Evolutionary conservation across 2,797 vertebrate genomes (phyloP).

Genomic region (Pristis pectinata): DNA sequence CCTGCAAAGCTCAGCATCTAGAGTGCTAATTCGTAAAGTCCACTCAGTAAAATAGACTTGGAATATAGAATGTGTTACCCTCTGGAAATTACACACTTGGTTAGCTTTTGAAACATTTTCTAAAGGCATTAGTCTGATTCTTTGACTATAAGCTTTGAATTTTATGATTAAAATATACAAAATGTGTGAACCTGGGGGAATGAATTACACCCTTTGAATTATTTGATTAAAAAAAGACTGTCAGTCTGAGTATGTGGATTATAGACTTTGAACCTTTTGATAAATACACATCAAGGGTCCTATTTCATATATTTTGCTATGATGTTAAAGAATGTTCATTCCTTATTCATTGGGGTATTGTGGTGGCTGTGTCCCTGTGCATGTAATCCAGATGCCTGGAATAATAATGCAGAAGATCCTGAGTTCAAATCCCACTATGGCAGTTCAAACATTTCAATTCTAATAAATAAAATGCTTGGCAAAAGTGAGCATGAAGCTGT

Average conservation of each 20-base stretch:
- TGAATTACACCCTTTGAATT: slow-evolving; percentile 32
- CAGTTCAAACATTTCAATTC: background rate
- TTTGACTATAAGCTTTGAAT: slow-evolving; percentile 30
- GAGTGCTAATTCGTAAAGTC: background rate
- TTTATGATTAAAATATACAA: slow-evolving; percentile 28
- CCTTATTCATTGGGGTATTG: background rate
- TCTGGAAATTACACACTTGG: slow-evolving; percentile 28
- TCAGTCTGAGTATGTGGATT: background rate
- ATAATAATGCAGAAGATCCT: background rate
- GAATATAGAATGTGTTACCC: slow-evolving; percentile 12
- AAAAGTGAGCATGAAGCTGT: background rate
- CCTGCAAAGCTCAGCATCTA: background rate
- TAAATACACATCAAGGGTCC: background rate
- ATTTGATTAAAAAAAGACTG: slow-evolving; percentile 28
- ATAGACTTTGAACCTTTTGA: slow-evolving; percentile 10
- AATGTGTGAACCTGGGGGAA: slow-evolving; percentile 21
- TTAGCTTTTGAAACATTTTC: slow-evolving; percentile 34
- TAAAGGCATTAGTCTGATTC: slow-evolving; percentile 8
- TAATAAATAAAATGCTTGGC: background rate
- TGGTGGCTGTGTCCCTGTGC: background rate
- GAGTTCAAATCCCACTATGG: background rate
- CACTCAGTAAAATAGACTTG: background rate
- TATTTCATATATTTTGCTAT: slow-evolving; percentile 8
- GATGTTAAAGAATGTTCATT: too few species aligned
- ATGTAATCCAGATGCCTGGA: background rate